Evolutionary conservation across 2,113 vertebrate species (phyloP), one percentile per base, ranked within the genome.

Genomic region (Lasiurus cinereus): DNA sequence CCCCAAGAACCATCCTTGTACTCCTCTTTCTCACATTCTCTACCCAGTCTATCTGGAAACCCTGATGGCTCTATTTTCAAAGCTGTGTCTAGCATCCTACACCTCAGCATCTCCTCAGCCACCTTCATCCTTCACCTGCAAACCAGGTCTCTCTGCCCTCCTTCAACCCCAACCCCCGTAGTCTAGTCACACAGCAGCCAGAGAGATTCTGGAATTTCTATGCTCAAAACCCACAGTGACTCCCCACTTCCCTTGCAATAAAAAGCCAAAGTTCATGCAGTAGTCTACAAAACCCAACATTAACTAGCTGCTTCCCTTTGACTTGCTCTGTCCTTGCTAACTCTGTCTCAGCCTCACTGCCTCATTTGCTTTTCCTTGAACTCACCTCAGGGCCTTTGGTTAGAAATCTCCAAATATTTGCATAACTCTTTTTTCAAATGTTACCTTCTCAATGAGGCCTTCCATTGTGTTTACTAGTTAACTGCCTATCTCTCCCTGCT

Each of bases 181-280:
- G 54, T 70, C 13, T 59, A 5, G 8, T 88, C 82, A 39, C 33
- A 48, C 6, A 52, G 10, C 48, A 92, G 33, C 36, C 27, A 39
- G 13, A 70, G 43, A 8, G 39, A 62, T 94, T 83, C n/a, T 88
- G 87, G 15, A 33, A 54, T 90, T 70, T 62, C 88, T 67, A n/a
- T 72, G 62, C 36, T 76, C 31, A 89, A n/a, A 91, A 77, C 31
- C 19, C 77, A 59, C 16, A 43, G 19, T 33, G 52, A 16, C 46
- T 62, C 8, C 50, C 54, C 46, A 27, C 29, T 78, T 76, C 46
- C n/a, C 46, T n/a, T 86, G 62, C n/a, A 48, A 64, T 64, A 19
- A 80, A 52, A 74, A 80, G 7, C 24, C 79, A 27, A 22, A 70
- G 33, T 52, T 29, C 13, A 83, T 77, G 29, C 14, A 43, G 14